Evolutionary conservation across 2,888 invertebrate species (phyloP).

Genomic region (Caradrina kadenii): DNA sequence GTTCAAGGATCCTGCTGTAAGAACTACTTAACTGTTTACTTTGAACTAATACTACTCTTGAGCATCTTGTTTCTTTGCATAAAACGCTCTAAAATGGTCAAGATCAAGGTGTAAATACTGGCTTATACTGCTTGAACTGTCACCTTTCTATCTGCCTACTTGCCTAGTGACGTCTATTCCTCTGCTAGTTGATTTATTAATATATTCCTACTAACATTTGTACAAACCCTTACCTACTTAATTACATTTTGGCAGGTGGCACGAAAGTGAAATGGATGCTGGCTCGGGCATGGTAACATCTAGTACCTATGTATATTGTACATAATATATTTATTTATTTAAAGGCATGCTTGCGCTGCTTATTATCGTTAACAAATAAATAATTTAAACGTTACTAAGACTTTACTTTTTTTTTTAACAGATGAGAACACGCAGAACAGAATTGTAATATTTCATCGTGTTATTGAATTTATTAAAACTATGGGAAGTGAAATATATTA

Average conservation of each 20-base stretch:
- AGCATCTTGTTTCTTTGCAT: not conserved
- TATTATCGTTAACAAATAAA: constrained; percentile 55
- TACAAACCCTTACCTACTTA: constrained; percentile 14
- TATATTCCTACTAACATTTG: constrained; percentile 13
- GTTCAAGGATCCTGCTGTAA: constrained; percentile 83
- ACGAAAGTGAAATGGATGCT: constrained; percentile 49
- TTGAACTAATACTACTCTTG: not conserved
- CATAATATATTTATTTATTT: constrained; percentile 38
- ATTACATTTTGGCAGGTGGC: constrained; percentile 56
- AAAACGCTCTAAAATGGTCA: not conserved
- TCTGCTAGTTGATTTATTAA: not conserved
- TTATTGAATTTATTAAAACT: constrained; percentile 36
- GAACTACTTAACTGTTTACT: constrained; percentile 46
- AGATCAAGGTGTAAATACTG: not conserved
- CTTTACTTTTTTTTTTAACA: constrained; percentile 67
- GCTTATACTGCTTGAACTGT: constrained; percentile 23
- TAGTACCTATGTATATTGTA: constrained; percentile 34
- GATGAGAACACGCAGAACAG: constrained; percentile 65
- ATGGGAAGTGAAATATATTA: constrained; percentile 69
- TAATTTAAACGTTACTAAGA: constrained; percentile 39
- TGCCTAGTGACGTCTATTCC: not conserved
- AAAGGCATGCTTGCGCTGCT: constrained; percentile 49
- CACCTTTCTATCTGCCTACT: constrained; percentile 19
- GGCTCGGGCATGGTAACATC: constrained; percentile 52
- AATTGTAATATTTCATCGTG: constrained; percentile 65